Conservation (phyloP, 2,113 vertebrate species). For the Tichodroma muraria region DNA sequence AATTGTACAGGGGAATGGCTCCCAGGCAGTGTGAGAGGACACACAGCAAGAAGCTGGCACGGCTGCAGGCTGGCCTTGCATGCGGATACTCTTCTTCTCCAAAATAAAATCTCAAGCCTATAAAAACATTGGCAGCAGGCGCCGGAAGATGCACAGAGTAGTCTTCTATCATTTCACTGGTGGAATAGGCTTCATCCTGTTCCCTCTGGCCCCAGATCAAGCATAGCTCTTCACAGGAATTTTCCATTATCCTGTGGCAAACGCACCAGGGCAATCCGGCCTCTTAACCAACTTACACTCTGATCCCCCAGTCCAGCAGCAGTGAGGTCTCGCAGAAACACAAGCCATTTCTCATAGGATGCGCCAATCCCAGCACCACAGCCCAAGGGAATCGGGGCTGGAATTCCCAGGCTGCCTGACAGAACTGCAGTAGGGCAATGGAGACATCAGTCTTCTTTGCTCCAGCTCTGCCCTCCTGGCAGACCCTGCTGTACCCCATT, state of each 20-base stretch:
- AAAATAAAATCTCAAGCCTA: neutral
- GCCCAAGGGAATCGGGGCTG: neutral
- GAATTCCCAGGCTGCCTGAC: neutral
- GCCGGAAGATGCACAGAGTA: neutral
- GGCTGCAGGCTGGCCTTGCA: neutral
- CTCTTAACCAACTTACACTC: neutral
- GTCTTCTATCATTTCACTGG: neutral
- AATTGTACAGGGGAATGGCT: neutral
- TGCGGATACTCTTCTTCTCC: neutral
- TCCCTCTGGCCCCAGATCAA: constrained; percentile 55
- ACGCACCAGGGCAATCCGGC: neutral
- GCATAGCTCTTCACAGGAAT: constrained; percentile 21
- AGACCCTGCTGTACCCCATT: neutral
- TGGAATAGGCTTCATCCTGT: constrained; percentile 47
- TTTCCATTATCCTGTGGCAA: constrained; percentile 57
- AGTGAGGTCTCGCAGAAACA: neutral
- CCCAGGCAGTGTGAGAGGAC: neutral
- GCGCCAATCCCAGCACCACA: rapidly evolving
- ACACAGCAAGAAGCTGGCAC: neutral
- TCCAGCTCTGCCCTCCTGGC: neutral
- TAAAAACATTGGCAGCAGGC: constrained; percentile 4
- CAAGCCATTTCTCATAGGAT: neutral
- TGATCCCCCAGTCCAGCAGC: neutral
- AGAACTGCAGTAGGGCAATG: neutral
- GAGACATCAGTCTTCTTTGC: neutral